Evolutionary conservation across 2,797 vertebrate species (phyloP), one percentile per base, ranked within the genome.

Genomic region (Scolopax rusticola): DNA sequence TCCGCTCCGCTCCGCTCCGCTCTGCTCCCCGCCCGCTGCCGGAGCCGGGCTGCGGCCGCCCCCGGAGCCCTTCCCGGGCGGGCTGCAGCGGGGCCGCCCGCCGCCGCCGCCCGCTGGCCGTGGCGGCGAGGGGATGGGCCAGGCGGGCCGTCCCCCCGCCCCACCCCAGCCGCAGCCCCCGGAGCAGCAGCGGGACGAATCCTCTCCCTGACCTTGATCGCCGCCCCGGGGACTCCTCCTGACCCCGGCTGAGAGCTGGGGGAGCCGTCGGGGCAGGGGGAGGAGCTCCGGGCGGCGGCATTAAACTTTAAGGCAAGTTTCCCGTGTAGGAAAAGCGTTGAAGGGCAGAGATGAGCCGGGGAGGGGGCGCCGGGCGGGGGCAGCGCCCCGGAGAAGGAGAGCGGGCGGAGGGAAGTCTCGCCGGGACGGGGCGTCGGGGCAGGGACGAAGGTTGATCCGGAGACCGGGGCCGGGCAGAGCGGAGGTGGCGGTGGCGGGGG

Each of bases 231-330:
- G 70, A 85, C 77, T 84, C 45, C 68, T 82, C 51, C 47, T 74
- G 75, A 84, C 67, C 77, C 79, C 28, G 20, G 33, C 45, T 54
- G 30, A 8, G 60, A 53, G 75, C 47, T 33, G 33, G 19, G 32
- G 56, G 53, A 86, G 47, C 38, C 83, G 56, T 68, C 56, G 38
- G 83, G 68, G 92, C 54, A 78, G 79, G 69, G 81, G 93, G 91
- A 76, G 80, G 95, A 94, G 93, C 85, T 94, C 89, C 64, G 48
- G 32, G 54, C n/a, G 79, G 47, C 56, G 68, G 69, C 87, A 74
- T 95, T 93, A 92, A 96, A 97, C 94, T 96, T 96, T 86, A 87
- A 90, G 84, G 89, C 92, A 94, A 95, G 93, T 88, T 94, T 94
- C 90, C 65, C 43, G 47, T 23, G 51, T 57, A 69, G 65, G 71